Evolutionary conservation across 2,888 invertebrate species (phyloP).

Genomic region (Drosophila rubida): DNA sequence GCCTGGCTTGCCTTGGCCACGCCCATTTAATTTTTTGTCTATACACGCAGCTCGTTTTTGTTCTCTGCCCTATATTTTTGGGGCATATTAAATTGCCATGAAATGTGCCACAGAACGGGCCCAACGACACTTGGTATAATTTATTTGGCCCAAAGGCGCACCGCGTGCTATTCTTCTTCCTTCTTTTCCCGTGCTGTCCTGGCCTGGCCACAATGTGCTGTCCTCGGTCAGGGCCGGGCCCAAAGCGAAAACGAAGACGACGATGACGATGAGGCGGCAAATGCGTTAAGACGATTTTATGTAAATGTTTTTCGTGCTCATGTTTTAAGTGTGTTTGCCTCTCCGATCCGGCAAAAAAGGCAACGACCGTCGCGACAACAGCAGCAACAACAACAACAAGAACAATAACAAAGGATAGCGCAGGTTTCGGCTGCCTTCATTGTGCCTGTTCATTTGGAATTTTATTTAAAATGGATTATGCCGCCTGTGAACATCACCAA

Average conservation of each 20-base stretch:
- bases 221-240: constrained; percentile 48
- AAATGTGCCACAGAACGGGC: constrained; percentile 76
- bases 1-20: constrained; percentile 11
- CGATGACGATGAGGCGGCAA: constrained; percentile 74
- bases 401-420: constrained; percentile 32
- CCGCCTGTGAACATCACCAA: constrained; percentile 40
- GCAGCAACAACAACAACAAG: constrained; percentile 4
- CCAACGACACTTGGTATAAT: constrained; percentile 74
- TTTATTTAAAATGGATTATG: constrained; percentile 79
- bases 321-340: constrained; percentile 79
- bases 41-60: constrained; percentile 7
- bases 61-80: constrained; percentile 18
- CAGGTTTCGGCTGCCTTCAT: constrained; percentile 52
- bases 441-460: constrained; percentile 76
- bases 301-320: constrained; percentile 81
- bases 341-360: constrained; percentile 56
- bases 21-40: constrained; percentile 39
- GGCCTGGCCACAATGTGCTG: neutral
- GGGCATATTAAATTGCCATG: constrained; percentile 72
- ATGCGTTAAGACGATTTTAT: constrained; percentile 81
- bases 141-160: constrained; percentile 76
- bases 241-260: constrained; percentile 26
- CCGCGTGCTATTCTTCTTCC: constrained; percentile 1
- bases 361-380: constrained; percentile 51
- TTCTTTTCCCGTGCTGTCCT: neutral